Evolutionary conservation across 1,140 invertebrate species (phyloP).

Genomic region (Hyles vespertilio): DNA sequence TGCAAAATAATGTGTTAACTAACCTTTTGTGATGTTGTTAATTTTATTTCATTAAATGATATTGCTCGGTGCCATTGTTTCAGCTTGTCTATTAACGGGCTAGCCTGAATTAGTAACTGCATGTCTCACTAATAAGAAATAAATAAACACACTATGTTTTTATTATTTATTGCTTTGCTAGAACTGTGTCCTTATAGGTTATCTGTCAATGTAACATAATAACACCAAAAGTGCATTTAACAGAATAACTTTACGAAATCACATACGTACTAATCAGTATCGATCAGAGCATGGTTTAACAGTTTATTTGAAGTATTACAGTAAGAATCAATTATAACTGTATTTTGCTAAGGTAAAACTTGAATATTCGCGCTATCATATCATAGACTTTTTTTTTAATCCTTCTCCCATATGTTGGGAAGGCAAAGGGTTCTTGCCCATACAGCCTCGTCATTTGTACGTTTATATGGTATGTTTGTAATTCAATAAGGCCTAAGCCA

Average conservation of each 20-base stretch:
- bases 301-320: too few species aligned
- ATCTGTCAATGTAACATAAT: slow-evolving; percentile 45
- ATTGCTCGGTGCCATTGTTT: slow-evolving; percentile 60
- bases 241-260: too few species aligned
- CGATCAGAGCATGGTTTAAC: too few species aligned
- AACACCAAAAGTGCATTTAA: too few species aligned
- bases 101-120: slow-evolving; percentile 61
- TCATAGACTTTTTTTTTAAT: too few species aligned
- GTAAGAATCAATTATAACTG: too few species aligned
- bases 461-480: too few species aligned
- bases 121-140: slow-evolving; percentile 29
- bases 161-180: slow-evolving; percentile 1
- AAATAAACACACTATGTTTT: slow-evolving; percentile 3
- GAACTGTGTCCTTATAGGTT: slow-evolving; percentile 43
- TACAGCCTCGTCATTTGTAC: too few species aligned
- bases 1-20: not conserved
- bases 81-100: slow-evolving; percentile 56
- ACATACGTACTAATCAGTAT: too few species aligned
- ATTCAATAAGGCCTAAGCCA: too few species aligned
- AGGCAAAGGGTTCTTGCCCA: too few species aligned
- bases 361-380: slow-evolving; percentile 13
- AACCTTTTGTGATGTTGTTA: slow-evolving; percentile 70
- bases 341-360: not conserved
- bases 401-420: too few species aligned
- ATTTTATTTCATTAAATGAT: slow-evolving; percentile 54